Conservation (phyloP, 2,113 vertebrate species). For the Podarcis muralis region DNA sequence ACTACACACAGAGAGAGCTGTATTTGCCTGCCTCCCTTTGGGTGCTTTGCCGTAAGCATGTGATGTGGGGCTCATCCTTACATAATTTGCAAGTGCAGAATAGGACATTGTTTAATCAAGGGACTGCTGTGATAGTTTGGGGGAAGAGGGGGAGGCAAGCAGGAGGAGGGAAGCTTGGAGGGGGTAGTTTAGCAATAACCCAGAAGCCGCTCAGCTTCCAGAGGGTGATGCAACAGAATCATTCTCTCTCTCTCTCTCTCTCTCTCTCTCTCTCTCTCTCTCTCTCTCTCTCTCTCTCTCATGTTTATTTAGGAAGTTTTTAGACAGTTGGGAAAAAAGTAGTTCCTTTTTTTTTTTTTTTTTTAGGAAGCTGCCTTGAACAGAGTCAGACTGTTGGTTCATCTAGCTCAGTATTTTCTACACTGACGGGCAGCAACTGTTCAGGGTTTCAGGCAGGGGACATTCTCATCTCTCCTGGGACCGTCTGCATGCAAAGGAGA, state of each 20-base stretch:
- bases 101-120: slow-evolving; percentile 63
- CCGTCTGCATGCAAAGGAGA: too few species aligned
- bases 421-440: too few species aligned
- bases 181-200: neutral
- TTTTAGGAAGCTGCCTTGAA: neutral
- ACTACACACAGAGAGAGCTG: slow-evolving; percentile 75
- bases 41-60: slow-evolving; percentile 56
- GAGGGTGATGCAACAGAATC: neutral
- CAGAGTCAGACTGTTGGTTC: too few species aligned
- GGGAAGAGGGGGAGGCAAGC: neutral
- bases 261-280: too few species aligned
- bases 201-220: slow-evolving; percentile 30
- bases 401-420: too few species aligned
- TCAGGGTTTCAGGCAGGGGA: too few species aligned
- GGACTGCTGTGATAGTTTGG: neutral
- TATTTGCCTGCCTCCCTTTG: slow-evolving; percentile 70
- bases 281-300: neutral
- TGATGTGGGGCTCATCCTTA: slow-evolving; percentile 64
- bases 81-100: slow-evolving; percentile 68
- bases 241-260: neutral
- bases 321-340: too few species aligned
- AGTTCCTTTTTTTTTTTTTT: neutral
- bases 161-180: neutral
- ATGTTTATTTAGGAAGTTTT: neutral
- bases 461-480: too few species aligned